phyloP scores from a whole-genome alignment of 2,113 vertebrate species.

The Centropus unirufus region DNA sequence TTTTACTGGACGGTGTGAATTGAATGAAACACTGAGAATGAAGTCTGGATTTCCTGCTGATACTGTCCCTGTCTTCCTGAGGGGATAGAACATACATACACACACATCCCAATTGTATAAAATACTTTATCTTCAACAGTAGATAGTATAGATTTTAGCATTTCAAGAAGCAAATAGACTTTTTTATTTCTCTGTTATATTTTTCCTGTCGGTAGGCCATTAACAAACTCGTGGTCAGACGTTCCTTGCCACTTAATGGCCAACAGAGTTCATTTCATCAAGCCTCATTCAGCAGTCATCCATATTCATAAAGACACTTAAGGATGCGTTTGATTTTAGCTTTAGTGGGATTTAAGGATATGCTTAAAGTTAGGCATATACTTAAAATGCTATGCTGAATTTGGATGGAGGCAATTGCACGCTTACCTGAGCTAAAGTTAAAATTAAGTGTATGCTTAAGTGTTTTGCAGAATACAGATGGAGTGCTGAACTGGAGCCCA shows the following conservation, averaged over 20 bases:
- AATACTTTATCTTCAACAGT: background rate
- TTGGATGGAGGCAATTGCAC: conserved; percentile 2
- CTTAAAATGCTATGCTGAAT: conserved; percentile 40
- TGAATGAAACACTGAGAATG: background rate
- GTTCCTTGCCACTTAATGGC: conserved; percentile 7
- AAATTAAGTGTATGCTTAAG: conserved; percentile 59
- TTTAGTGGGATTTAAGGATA: conserved; percentile 36
- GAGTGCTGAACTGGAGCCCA: conserved; percentile 50
- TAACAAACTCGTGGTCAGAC: background rate
- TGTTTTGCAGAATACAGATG: conserved; percentile 53
- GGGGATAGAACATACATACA: background rate
- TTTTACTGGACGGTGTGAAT: background rate
- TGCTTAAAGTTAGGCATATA: conserved; percentile 38
- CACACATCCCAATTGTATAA: background rate
- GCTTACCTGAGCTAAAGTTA: conserved; percentile 57
- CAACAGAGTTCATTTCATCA: conserved; percentile 17
- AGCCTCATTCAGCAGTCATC: background rate
- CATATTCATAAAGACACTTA: conserved; percentile 45
- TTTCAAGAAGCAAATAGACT: background rate
- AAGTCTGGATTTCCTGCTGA: background rate
- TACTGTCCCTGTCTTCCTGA: background rate
- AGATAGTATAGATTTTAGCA: background rate
- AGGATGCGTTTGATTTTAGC: conserved; percentile 41
- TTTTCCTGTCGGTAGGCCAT: background rate
- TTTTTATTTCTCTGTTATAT: background rate